Percentiles rank a stretch among this genome's conserved stretches.
These are phyloP conservation scores for Harpagus bidentatus DNA, from an alignment of 2,113 vertebrate genomes.

Conservation along the genomic window DNA sequence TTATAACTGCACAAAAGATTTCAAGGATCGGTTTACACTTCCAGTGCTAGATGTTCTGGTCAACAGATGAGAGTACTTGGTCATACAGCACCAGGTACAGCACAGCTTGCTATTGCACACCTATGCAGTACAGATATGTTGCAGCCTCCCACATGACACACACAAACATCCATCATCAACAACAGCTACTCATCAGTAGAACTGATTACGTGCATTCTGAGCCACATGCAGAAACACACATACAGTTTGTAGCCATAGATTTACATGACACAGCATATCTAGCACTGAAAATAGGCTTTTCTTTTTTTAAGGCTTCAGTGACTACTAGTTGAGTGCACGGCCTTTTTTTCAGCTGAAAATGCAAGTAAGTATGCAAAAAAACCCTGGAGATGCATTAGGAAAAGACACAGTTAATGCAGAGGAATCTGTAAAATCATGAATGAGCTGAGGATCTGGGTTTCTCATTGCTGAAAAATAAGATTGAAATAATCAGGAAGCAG, in stretches of 20 bases:
- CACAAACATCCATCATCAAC: not conserved
- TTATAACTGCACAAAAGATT: not conserved
- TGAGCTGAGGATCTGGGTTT: not conserved
- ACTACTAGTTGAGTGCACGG: not conserved
- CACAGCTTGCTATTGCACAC: not conserved
- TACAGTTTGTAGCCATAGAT: not conserved
- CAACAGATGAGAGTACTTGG: not conserved
- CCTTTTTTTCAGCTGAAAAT: not conserved
- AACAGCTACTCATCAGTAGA: not conserved
- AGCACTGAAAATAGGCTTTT: not conserved
- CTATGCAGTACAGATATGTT: not conserved
- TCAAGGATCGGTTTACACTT: not conserved
- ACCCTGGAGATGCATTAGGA: not conserved
- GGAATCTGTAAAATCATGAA: not conserved
- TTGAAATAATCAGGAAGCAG: not conserved
- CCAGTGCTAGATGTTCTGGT: not conserved
- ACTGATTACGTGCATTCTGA: not conserved
- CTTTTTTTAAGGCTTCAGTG: not conserved
- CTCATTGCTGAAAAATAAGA: not conserved
- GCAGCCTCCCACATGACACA: not conserved
- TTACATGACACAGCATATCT: not conserved
- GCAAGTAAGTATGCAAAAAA: not conserved
- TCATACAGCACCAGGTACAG: not conserved
- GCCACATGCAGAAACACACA: not conserved
- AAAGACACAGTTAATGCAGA: not conserved